A percentile compares a stretch with the other conserved stretches of the same genome.
Evolutionary conservation across 2,888 invertebrate species (phyloP).

Genomic region (Pegoplata infirma): DNA sequence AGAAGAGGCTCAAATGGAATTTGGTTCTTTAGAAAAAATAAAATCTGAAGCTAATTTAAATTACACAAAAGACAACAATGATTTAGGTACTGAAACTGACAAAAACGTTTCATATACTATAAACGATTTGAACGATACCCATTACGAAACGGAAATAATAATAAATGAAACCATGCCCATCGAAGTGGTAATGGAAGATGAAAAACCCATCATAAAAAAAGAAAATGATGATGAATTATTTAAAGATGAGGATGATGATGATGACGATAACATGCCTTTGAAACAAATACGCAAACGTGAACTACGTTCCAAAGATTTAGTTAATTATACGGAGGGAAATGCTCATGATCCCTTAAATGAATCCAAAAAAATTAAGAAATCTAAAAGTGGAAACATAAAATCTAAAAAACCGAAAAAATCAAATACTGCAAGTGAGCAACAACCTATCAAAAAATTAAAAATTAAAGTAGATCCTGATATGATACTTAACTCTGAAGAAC

Average conservation of each 20-base stretch:
- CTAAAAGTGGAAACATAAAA: background rate
- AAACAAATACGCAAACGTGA: background rate
- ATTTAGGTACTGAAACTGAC: background rate
- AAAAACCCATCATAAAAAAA: constrained; percentile 16
- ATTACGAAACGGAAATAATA: constrained; percentile 27
- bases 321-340: background rate
- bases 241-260: too few species aligned
- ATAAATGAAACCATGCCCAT: constrained; percentile 10
- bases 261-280: background rate
- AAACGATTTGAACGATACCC: constrained; percentile 17
- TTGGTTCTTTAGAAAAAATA: background rate
- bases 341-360: background rate
- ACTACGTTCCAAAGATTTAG: background rate
- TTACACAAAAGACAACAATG: background rate
- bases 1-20: constrained; percentile 64
- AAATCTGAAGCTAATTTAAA: background rate
- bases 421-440: background rate
- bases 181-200: constrained; percentile 4
- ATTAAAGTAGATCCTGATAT: background rate
- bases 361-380: too few species aligned
- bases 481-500: background rate
- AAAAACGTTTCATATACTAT: background rate
- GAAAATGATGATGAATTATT: constrained; percentile 15
- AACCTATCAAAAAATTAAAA: background rate
- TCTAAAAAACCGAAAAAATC: background rate